Percentiles rank a stretch among this genome's conserved stretches.
These are phyloP conservation scores for Myathropa florea DNA, from an alignment of 2,888 invertebrate species.

Conservation along the genomic window DNA sequence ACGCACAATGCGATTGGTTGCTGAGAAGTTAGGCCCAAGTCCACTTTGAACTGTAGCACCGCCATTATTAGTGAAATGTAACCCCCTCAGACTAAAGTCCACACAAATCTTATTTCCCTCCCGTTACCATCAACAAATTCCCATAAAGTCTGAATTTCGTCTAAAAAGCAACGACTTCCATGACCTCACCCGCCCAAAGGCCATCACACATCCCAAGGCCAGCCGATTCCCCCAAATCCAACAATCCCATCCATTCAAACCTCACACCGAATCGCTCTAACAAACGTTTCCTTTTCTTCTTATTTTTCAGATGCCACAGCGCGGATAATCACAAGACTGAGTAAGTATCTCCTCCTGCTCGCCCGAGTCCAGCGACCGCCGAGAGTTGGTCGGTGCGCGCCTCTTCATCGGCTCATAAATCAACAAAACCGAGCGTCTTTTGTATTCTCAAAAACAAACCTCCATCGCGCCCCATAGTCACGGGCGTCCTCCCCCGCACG, in stretches of 20 bases:
- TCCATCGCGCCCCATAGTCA: too few relatives aligned
- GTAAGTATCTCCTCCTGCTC: conserved; percentile 35
- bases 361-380: neutral
- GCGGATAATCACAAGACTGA: conserved; percentile 7
- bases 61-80: too few relatives aligned
- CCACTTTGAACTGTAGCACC: too few relatives aligned
- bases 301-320: conserved; percentile 34
- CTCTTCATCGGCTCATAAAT: conserved; percentile 47
- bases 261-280: neutral
- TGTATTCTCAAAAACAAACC: conserved; percentile 27
- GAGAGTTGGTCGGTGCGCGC: neutral
- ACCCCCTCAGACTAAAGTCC: too few relatives aligned
- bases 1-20: too few relatives aligned
- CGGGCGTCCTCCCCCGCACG: neutral
- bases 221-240: neutral
- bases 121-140: neutral
- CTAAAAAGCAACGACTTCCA: neutral
- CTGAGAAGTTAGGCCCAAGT: too few relatives aligned
- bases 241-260: neutral
- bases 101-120: too few relatives aligned
- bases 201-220: neutral
- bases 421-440: conserved; percentile 43
- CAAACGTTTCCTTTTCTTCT: neutral
- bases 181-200: neutral
- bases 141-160: neutral